These are phyloP conservation scores for Ernsta delagoae DNA, from an alignment of 2,888 invertebrate species.

Conservation along the genomic window DNA sequence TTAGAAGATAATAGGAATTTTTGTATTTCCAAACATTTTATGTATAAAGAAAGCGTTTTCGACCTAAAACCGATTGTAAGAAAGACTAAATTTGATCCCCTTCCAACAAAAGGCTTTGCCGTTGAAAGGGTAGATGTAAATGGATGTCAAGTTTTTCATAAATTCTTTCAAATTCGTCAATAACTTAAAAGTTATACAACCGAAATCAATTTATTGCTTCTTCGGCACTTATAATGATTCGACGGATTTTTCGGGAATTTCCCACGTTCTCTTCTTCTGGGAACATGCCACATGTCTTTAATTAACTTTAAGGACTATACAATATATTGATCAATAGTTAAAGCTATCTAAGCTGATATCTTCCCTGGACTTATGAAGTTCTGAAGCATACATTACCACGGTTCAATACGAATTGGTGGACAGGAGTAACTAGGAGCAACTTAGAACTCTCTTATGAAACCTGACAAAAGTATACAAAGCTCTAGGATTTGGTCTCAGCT, in stretches of 20 bases:
- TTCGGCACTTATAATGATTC: not conserved
- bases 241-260: no score
- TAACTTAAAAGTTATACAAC: not conserved
- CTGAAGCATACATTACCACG: no score
- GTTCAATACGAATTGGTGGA: no score
- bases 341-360: not conserved
- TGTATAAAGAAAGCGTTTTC: not conserved
- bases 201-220: not conserved
- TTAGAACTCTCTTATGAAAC: no score
- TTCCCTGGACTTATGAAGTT: no score
- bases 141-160: not conserved
- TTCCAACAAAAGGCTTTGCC: not conserved
- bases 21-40: not conserved
- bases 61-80: not conserved
- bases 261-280: not conserved
- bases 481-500: not conserved
- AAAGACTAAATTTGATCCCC: not conserved
- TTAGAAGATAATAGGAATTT: not conserved
- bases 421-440: no score
- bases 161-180: not conserved
- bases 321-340: no score
- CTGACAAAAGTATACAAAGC: not conserved
- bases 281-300: not conserved
- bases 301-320: not conserved
- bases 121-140: not conserved